Evolutionary conservation across 2,888 invertebrate species (phyloP).

Genomic region (Lycaena phlaeas): DNA sequence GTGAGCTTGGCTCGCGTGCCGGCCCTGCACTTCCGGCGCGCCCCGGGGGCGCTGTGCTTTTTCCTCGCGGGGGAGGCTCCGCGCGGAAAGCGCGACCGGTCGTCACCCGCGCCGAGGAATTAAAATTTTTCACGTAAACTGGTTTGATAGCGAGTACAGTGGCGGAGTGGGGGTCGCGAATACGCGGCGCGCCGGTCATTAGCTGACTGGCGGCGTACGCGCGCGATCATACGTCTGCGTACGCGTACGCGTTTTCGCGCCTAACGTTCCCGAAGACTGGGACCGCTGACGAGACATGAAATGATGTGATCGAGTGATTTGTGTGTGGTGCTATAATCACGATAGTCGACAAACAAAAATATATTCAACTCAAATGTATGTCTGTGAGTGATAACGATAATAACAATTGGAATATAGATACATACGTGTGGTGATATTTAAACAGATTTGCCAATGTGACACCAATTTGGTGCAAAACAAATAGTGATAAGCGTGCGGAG

Average conservation of each 20-base stretch:
- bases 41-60: constrained; percentile 62
- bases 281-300: constrained; percentile 4
- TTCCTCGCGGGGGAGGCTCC: constrained; percentile 50
- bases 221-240: constrained; percentile 38
- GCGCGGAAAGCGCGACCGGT: constrained; percentile 65
- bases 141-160: constrained; percentile 68
- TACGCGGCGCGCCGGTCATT: constrained; percentile 65
- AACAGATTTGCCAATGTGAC: constrained; percentile 41
- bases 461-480: constrained; percentile 61
- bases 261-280: background rate
- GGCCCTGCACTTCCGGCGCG: constrained; percentile 67
- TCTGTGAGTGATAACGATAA: background rate
- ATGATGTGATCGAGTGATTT: constrained; percentile 27
- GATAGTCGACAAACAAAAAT: background rate
- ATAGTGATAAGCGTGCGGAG: constrained; percentile 44
- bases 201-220: constrained; percentile 60
- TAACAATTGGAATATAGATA: constrained; percentile 11
- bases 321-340: constrained; percentile 27
- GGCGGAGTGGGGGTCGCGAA: constrained; percentile 68
- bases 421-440: constrained; percentile 7
- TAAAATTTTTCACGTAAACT: constrained; percentile 71
- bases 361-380: background rate
- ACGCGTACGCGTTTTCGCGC: constrained; percentile 18
- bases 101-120: constrained; percentile 62
- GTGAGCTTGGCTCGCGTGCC: constrained; percentile 65